phyloP scores from a whole-genome alignment of 2,113 vertebrate species.

The Corythoichthys intestinalis region DNA sequence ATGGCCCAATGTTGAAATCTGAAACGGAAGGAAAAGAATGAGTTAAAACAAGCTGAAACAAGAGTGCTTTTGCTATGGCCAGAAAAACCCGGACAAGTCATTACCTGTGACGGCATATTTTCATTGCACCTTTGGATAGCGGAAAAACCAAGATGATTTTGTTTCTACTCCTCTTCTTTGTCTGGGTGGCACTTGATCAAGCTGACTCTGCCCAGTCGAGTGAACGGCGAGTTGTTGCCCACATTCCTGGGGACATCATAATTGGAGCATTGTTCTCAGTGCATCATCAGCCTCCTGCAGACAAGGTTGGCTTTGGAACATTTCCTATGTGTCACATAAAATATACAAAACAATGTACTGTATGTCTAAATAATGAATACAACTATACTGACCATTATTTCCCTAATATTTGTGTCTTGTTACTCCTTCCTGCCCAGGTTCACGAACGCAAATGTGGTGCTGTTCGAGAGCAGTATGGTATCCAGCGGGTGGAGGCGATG shows the following conservation, averaged over 20 bases:
- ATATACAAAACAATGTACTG: neutral
- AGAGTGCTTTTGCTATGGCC: constrained; percentile 43
- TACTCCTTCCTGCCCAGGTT: constrained; percentile 39
- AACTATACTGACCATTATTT: neutral
- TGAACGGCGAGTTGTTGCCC: constrained; percentile 91
- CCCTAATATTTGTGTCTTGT: neutral
- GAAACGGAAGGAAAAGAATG: constrained; percentile 9
- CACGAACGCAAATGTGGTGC: constrained; percentile 96
- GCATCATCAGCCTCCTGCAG: constrained; percentile 94
- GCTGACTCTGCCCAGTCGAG: constrained; percentile 79
- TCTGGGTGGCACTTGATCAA: constrained; percentile 58
- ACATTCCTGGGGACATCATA: constrained; percentile 92
- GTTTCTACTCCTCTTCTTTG: constrained; percentile 70
- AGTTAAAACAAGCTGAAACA: constrained; percentile 13
- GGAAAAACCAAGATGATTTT: constrained; percentile 77
- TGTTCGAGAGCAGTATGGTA: constrained; percentile 95
- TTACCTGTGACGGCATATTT: constrained; percentile 32
- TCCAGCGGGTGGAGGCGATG: constrained; percentile 98
- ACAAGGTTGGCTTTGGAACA: constrained; percentile 77
- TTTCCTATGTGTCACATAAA: neutral
- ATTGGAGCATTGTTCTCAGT: constrained; percentile 97
- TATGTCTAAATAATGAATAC: neutral
- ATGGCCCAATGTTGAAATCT: constrained; percentile 41
- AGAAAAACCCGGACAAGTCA: constrained; percentile 24
- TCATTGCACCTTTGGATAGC: constrained; percentile 18